phyloP scores from a whole-genome alignment of 2,888 invertebrate genomes.

The Tridacna gigas region DNA sequence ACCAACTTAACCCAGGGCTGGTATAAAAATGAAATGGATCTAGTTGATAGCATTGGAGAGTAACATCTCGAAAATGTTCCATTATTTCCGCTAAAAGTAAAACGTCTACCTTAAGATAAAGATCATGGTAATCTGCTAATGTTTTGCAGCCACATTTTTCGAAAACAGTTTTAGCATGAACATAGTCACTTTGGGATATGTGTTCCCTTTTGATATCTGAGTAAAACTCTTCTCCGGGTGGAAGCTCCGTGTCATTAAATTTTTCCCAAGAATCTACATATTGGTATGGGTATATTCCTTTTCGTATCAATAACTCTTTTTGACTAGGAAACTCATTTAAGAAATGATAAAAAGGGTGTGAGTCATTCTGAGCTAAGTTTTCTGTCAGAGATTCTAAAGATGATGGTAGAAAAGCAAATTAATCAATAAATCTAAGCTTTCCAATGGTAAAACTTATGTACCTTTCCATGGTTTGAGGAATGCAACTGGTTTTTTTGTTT shows the following conservation, averaged over 20 bases:
- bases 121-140: slow-evolving; percentile 41
- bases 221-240: slow-evolving; percentile 56
- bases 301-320: slow-evolving; percentile 48
- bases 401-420: slow-evolving; percentile 43
- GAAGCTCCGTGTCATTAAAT: slow-evolving; percentile 30
- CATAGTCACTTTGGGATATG: slow-evolving; percentile 53
- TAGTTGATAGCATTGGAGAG: slow-evolving; percentile 53
- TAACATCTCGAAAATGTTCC: slow-evolving; percentile 36
- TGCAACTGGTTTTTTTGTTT: slow-evolving; percentile 19
- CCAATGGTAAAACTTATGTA: slow-evolving; percentile 52
- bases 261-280: slow-evolving; percentile 68
- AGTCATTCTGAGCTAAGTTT: slow-evolving; percentile 43
- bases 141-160: slow-evolving; percentile 17
- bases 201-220: slow-evolving; percentile 46
- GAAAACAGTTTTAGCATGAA: slow-evolving; percentile 39
- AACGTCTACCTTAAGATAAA: slow-evolving; percentile 44
- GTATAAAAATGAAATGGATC: slow-evolving; percentile 77
- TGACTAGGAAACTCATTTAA: slow-evolving; percentile 26
- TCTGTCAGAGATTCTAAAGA: slow-evolving; percentile 35
- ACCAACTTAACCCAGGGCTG: slow-evolving; percentile 72
- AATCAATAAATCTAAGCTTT: slow-evolving; percentile 48
- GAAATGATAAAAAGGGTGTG: slow-evolving; percentile 31
- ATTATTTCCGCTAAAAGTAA: slow-evolving; percentile 40
- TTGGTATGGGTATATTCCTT: slow-evolving; percentile 82
- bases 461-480: slow-evolving; percentile 43